Evolutionary conservation across 2,797 vertebrate species (phyloP), one percentile per base, ranked within the genome.

Genomic region (Haliaeetus albicilla): DNA sequence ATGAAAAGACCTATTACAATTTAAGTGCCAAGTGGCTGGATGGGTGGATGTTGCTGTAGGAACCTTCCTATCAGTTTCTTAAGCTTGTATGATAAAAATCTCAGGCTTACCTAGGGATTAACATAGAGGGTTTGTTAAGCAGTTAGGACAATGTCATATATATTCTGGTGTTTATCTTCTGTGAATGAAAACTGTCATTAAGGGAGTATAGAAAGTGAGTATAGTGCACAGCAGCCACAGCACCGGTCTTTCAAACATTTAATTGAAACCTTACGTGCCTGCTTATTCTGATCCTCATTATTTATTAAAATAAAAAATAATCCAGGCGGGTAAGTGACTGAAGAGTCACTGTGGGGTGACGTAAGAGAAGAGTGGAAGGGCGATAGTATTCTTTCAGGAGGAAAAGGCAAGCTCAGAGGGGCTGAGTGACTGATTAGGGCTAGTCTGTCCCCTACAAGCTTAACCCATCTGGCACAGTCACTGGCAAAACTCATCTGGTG

Each of bases 1-100:
- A 77, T 65, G 67, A 95, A 90, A 91, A 61, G n/a, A 41, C 35
- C 61, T 60, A 30, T 77, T 85, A 75, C 19, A 65, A 11, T 92
- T 68, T 54, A 71, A 94, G 39, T 74, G 56, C 22, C 27, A 30
- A 25, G 71, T 33, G 53, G 39, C 41, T 83, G 68, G 46, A 39
- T 49, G 61, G 44, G 43, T 70, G 63, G 65, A 60, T 71, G 46
- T 60, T 77, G 67, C 68, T 85, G 46, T 57, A 90, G 67, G 12
- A 95, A 56, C n/a, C 60, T 83, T 83, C 64, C 71, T 92, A 70
- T 76, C 53, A 56, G 11, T 89, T 76, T 90, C 83, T 85, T 77
- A 86, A 65, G 11, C 16, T 78, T 75, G 28, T 51, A 37, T 56
- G 46, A 81, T 91, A 96, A 95, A 92, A 89, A 94, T 95, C 82